Evolutionary conservation across 1,140 invertebrate genomes (phyloP), one percentile per base, ranked within the genome.

Genomic region (Zophobas morio): DNA sequence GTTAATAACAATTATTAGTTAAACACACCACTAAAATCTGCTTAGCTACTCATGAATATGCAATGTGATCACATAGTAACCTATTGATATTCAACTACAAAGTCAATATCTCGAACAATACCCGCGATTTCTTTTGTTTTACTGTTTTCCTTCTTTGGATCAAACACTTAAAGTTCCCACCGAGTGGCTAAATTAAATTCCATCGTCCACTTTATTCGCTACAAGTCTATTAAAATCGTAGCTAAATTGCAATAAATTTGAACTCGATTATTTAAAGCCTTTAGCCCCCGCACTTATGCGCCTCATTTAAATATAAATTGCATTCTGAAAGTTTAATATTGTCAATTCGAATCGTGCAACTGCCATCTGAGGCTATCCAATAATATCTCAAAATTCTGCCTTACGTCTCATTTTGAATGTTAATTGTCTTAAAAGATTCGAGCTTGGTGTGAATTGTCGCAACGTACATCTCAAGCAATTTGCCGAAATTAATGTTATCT

Each of bases 271-370:
- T 51, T 51, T 20, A 51, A 51, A 51, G 20, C 49, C 6, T n/a
- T 51, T 51, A 20, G n/a, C 2, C n/a, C n/a, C 2, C 20, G 49
- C 20, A 20, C 49, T 51, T 51, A 51, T 51, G 49, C 2, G n/a
- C 6, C 49, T 51, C 49, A 51, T 51, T 51, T 51, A 51, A 51
- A 51, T 51, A 51, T 51, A 51, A 51, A 51, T 51, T 51, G 49
- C 49, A 51, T 51, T 20, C 49, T 51, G 49, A 51, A 51, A 51
- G 49, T 51, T 51, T 51, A 51, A 51, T 51, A 51, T 51, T 51
- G 20, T 5, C 49, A 6, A 20, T 51, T 51, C 20, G 3, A 51
- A 20, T n/a, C 49, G 49, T 51, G 6, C n/a, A 20, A 20, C 2
- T 51, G 2, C 20, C 6, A 46, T 46, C n/a, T 20, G 20, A 20